Evolutionary conservation across 2,113 vertebrate genomes (phyloP).

Genomic region (Erythrocebus patas): DNA sequence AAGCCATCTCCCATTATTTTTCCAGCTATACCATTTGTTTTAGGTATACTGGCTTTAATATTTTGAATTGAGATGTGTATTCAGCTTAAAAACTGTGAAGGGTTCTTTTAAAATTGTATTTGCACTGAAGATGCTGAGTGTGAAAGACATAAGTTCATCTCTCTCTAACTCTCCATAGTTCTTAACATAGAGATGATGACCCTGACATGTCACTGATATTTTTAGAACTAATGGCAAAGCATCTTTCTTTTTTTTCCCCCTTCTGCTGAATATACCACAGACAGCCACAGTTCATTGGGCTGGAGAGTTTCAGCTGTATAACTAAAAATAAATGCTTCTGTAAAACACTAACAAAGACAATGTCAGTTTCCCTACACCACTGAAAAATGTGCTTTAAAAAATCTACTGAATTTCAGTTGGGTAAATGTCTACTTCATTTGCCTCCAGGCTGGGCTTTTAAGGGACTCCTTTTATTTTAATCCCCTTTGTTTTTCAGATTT

Average conservation of each 20-base stretch:
- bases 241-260: constrained; percentile 38
- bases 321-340: constrained; percentile 73
- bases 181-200: constrained; percentile 57
- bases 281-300: constrained; percentile 69
- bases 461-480: constrained; percentile 34
- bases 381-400: constrained; percentile 54
- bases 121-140: constrained; percentile 36
- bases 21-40: not conserved
- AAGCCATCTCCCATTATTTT: not conserved
- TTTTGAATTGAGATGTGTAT: constrained; percentile 24
- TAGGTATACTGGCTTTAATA: not conserved
- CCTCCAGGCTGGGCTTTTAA: constrained; percentile 37
- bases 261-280: constrained; percentile 59
- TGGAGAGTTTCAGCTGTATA: constrained; percentile 55
- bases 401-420: not conserved
- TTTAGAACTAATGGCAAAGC: constrained; percentile 68
- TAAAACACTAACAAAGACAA: constrained; percentile 67
- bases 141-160: constrained; percentile 50
- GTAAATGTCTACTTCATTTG: constrained; percentile 8
- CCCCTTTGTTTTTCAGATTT: not conserved
- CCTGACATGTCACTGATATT: constrained; percentile 70
- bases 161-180: constrained; percentile 26
- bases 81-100: constrained; percentile 27
- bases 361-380: constrained; percentile 71
- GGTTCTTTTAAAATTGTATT: constrained; percentile 52